Percentiles rank a stretch among this genome's conserved stretches.
Evolutionary conservation across 2,888 invertebrate genomes (phyloP).

Genomic region (Acleris cristana): DNA sequence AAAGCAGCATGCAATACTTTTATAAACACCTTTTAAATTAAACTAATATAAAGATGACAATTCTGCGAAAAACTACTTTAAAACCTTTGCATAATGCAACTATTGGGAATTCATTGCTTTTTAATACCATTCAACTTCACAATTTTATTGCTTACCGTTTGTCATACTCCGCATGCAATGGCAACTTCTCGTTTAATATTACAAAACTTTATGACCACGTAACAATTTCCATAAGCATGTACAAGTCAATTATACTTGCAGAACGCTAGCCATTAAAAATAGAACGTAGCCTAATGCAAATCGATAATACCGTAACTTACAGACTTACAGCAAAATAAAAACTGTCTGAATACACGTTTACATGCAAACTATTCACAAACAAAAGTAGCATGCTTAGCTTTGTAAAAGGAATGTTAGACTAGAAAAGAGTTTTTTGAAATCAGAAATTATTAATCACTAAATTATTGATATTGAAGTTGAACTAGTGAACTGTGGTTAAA

Average conservation of each 20-base stretch:
- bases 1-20: not conserved
- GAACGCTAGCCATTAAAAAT: slow-evolving; percentile 22
- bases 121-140: too few relatives aligned
- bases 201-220: not conserved
- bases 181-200: too few relatives aligned
- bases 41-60: not conserved
- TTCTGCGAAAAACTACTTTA: not conserved
- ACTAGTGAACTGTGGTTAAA: not conserved
- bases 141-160: too few relatives aligned
- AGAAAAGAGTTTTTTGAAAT: slow-evolving; percentile 13
- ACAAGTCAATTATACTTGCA: slow-evolving; percentile 32
- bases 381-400: slow-evolving; percentile 57
- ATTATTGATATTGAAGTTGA: not conserved
- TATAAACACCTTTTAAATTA: not conserved
- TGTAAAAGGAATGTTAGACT: slow-evolving; percentile 58
- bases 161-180: too few relatives aligned
- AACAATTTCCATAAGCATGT: slow-evolving; percentile 20
- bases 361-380: slow-evolving; percentile 63
- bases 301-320: slow-evolving; percentile 50
- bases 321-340: slow-evolving; percentile 45
- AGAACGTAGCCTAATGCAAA: slow-evolving; percentile 37
- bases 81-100: too few relatives aligned
- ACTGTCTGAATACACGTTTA: slow-evolving; percentile 53
- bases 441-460: not conserved
- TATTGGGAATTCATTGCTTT: too few relatives aligned